These are phyloP conservation scores for Zosterops borbonicus DNA, from an alignment of 2,113 vertebrate genomes.

Conservation along the genomic window DNA sequence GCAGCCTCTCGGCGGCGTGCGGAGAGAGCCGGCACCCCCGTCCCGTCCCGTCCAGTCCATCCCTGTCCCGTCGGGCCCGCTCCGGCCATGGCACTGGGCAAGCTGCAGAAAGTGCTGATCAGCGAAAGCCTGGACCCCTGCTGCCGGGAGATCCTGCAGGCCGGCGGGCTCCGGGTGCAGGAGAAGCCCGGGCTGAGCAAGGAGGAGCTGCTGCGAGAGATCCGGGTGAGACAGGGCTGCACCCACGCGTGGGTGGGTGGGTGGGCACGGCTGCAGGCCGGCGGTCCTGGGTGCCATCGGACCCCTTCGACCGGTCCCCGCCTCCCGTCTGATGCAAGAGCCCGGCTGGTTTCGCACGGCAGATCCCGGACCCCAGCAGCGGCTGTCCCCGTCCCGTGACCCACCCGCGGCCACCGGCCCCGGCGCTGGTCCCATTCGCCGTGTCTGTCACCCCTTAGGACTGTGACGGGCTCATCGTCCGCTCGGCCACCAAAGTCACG, in stretches of 20 bases:
- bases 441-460: constrained; percentile 68
- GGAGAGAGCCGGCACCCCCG: not conserved
- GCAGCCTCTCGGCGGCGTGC: not conserved
- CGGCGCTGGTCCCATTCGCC: not conserved
- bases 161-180: constrained; percentile 87
- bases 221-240: constrained; percentile 77
- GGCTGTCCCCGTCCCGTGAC: not conserved
- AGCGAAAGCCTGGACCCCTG: constrained; percentile 91
- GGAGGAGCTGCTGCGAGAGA: constrained; percentile 85
- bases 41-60: not conserved
- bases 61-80: not conserved
- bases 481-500: constrained; percentile 96
- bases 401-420: not conserved
- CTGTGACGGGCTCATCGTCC: constrained; percentile 91
- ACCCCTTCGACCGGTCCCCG: not conserved
- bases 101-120: constrained; percentile 84
- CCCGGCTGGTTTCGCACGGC: constrained; percentile 31
- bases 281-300: not conserved
- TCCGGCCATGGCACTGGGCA: constrained; percentile 78
- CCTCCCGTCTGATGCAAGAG: constrained; percentile 88
- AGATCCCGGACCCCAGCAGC: not conserved
- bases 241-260: not conserved
- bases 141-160: constrained; percentile 85
- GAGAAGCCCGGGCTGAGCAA: constrained; percentile 85
- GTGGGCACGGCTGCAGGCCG: not conserved